Evolutionary conservation across 2,888 invertebrate genomes (phyloP).

Genomic region (Catocala fraxini): DNA sequence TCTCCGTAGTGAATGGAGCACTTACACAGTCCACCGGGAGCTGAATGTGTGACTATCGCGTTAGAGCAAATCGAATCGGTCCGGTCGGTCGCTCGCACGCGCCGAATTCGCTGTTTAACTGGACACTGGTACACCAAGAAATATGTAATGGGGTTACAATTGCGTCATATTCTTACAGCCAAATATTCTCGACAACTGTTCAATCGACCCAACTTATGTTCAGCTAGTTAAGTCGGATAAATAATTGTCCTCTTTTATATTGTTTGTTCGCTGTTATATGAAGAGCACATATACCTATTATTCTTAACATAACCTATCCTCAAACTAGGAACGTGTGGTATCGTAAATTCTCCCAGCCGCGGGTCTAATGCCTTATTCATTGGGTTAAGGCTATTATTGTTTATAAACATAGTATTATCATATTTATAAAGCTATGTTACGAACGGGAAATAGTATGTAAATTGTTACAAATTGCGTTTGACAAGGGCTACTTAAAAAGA

Average conservation of each 20-base stretch:
- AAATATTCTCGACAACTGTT: no score
- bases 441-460: slow-evolving; percentile 57
- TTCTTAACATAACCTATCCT: no score
- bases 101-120: slow-evolving; percentile 77
- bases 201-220: neutral
- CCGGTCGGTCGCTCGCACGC: slow-evolving; percentile 74
- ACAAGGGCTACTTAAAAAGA: slow-evolving; percentile 49
- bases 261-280: no score
- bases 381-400: no score
- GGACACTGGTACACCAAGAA: slow-evolving; percentile 66
- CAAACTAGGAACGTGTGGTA: no score
- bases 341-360: no score
- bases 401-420: no score
- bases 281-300: no score
- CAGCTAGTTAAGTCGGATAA: no score
- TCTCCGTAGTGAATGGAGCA: slow-evolving; percentile 83
- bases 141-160: slow-evolving; percentile 60
- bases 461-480: slow-evolving; percentile 64
- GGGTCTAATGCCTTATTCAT: no score
- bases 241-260: no score
- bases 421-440: no score
- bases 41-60: slow-evolving; percentile 85
- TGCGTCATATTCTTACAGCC: slow-evolving; percentile 45
- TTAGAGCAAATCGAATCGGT: slow-evolving; percentile 84
- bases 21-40: slow-evolving; percentile 84